Conservation (phyloP, 2,888 invertebrate genomes). For the Synergus itoensis region DNA sequence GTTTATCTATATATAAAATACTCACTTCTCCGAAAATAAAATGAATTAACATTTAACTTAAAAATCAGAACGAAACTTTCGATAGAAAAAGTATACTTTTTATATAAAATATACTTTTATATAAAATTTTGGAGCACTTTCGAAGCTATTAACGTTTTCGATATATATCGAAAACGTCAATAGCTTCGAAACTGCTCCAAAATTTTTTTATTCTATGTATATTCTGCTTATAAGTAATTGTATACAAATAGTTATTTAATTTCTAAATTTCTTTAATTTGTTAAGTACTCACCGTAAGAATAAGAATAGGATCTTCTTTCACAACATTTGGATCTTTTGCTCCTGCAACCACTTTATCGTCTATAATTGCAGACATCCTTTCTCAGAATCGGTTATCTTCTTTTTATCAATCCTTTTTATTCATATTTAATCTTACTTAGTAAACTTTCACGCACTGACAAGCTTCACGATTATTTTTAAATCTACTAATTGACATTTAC, state of each 20-base stretch:
- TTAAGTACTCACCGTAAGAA: constrained; percentile 67
- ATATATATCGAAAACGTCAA: too few species aligned
- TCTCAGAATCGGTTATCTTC: not conserved
- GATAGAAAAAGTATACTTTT: too few species aligned
- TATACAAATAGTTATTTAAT: not conserved
- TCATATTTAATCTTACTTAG: not conserved
- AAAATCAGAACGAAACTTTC: too few species aligned
- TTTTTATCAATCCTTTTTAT: not conserved
- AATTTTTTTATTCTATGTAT: too few species aligned
- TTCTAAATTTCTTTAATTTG: not conserved
- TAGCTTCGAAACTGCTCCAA: too few species aligned
- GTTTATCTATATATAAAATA: too few species aligned
- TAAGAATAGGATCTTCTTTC: constrained; percentile 76
- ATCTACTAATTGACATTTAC: not conserved
- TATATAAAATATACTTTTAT: too few species aligned
- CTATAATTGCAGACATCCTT: constrained; percentile 74
- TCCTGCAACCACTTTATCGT: constrained; percentile 76
- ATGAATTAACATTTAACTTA: too few species aligned
- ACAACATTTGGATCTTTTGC: constrained; percentile 70
- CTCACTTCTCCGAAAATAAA: too few species aligned
- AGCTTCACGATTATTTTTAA: not conserved
- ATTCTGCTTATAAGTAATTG: too few species aligned
- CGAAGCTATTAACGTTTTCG: too few species aligned
- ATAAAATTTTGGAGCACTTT: too few species aligned
- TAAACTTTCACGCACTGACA: not conserved